Evolutionary conservation across 2,113 vertebrate species (phyloP).

Genomic region (Corydoras sp.): DNA sequence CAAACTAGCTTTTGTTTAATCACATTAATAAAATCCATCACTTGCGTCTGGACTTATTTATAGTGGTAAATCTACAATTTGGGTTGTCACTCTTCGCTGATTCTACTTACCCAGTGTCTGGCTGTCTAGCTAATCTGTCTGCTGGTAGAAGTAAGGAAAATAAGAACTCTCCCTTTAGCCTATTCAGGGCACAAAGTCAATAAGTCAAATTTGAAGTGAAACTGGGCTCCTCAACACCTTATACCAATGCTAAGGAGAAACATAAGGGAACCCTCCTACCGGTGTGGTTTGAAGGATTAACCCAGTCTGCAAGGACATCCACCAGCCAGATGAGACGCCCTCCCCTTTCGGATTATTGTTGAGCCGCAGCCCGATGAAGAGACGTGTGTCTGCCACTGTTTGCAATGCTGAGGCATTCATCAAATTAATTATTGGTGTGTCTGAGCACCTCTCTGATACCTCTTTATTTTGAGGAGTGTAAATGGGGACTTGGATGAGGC

Average conservation of each 20-base stretch:
- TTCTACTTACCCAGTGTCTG: conserved; percentile 31
- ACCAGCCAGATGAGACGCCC: conserved; percentile 75
- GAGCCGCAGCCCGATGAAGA: conserved; percentile 71
- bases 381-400: conserved; percentile 74
- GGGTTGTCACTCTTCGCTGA: neutral
- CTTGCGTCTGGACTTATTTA: conserved; percentile 52
- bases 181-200: conserved; percentile 69
- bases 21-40: conserved; percentile 71
- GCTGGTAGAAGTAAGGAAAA: conserved; percentile 16
- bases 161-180: conserved; percentile 53
- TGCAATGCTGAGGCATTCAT: conserved; percentile 82
- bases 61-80: conserved; percentile 22
- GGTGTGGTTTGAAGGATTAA: conserved; percentile 73
- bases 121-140: conserved; percentile 40
- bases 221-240: conserved; percentile 66
- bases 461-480: conserved; percentile 94
- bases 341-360: conserved; percentile 80
- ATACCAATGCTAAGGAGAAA: conserved; percentile 72
- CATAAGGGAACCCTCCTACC: conserved; percentile 58
- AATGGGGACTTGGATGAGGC: conserved; percentile 90
- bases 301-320: conserved; percentile 61
- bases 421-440: conserved; percentile 90
- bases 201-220: conserved; percentile 64
- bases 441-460: conserved; percentile 84
- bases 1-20: conserved; percentile 66